Conservation (phyloP, 1,140 invertebrate genomes). For the Brachionus angularis region DNA sequence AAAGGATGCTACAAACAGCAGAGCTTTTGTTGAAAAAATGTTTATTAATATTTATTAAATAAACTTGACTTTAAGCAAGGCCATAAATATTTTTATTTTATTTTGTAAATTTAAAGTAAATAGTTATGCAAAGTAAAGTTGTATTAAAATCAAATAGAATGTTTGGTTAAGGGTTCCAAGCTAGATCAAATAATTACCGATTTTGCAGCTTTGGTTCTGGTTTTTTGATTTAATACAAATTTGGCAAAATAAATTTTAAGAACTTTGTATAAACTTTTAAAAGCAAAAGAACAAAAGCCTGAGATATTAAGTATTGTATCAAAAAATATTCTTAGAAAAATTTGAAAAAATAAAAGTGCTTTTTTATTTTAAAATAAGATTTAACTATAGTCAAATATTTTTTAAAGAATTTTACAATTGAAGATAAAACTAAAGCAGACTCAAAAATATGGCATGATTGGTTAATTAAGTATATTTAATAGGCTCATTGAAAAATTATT, state of each 20-base stretch:
- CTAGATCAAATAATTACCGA: too few species aligned
- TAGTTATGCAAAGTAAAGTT: too few species aligned
- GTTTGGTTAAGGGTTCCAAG: too few species aligned
- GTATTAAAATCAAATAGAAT: too few species aligned
- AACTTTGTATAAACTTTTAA: slow-evolving; percentile 46
- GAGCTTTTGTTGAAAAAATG: too few species aligned
- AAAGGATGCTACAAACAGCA: too few species aligned
- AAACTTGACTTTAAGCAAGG: too few species aligned
- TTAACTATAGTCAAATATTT: slow-evolving; percentile 45
- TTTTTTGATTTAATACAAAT: too few species aligned
- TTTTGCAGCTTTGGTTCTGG: too few species aligned
- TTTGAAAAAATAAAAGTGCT: slow-evolving; percentile 52
- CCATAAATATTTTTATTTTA: too few species aligned
- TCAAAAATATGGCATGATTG: slow-evolving; percentile 54
- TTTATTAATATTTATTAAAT: too few species aligned
- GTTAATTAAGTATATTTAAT: slow-evolving; percentile 54
- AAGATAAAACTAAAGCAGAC: slow-evolving; percentile 52
- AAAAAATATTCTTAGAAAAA: slow-evolving; percentile 53
- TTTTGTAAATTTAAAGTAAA: too few species aligned
- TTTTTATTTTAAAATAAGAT: slow-evolving; percentile 45
- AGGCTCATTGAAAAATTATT: slow-evolving; percentile 27
- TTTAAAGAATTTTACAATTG: slow-evolving; percentile 52
- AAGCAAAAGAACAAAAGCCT: slow-evolving; percentile 15
- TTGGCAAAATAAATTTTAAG: slow-evolving; percentile 51
- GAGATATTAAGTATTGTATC: slow-evolving; percentile 47